phyloP scores from a whole-genome alignment of 2,888 invertebrate species.

The Hesperia comma region DNA sequence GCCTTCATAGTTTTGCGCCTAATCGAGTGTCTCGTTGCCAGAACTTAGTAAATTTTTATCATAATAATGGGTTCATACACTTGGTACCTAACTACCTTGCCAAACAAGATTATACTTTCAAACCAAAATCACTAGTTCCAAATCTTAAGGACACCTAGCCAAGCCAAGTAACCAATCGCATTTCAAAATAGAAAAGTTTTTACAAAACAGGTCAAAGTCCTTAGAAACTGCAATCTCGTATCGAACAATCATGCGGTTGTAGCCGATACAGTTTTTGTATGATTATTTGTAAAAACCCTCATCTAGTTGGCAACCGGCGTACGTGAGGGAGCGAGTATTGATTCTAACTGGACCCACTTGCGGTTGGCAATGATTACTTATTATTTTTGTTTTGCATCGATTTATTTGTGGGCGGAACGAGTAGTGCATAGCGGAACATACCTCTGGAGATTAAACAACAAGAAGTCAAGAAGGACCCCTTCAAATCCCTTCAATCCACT shows the following conservation, averaged over 20 bases:
- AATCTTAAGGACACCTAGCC: not conserved
- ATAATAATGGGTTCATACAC: no score
- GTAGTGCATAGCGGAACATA: conserved; percentile 20
- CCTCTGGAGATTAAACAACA: not conserved
- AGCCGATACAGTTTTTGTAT: conserved; percentile 69
- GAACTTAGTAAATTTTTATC: no score
- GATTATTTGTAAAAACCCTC: conserved; percentile 63
- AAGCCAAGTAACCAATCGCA: not conserved
- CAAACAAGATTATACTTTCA: no score
- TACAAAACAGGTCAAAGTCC: conserved; percentile 29
- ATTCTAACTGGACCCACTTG: conserved; percentile 58
- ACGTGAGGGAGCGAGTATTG: conserved; percentile 63
- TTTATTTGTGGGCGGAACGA: conserved; percentile 41
- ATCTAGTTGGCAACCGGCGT: conserved; percentile 63
- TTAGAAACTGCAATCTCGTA: conserved; percentile 51
- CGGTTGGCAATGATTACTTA: conserved; percentile 49
- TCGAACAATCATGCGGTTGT: conserved; percentile 65
- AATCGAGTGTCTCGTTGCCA: no score
- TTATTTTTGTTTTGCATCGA: conserved; percentile 52
- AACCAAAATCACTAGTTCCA: no score
- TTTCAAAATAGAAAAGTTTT: not conserved
- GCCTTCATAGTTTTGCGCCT: no score
- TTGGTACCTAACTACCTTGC: no score
- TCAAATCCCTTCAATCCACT: no score
- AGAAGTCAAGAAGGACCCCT: no score